Conservation (phyloP, 2,113 vertebrate species). For the Sylvicapra grimmia region DNA sequence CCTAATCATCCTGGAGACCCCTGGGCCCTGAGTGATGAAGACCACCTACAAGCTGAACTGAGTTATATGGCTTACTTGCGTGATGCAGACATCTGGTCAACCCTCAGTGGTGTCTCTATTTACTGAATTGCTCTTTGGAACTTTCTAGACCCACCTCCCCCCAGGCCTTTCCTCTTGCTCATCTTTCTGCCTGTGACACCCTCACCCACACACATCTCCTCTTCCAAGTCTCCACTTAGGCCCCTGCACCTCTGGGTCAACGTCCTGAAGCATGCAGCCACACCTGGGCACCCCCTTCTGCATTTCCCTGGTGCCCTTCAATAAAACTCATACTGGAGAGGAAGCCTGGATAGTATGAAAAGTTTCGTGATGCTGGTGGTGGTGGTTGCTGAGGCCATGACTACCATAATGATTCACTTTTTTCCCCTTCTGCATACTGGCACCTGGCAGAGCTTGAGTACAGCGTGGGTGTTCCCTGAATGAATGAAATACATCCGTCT, state of each 20-base stretch:
- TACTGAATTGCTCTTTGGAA: not conserved
- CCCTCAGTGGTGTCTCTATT: not conserved
- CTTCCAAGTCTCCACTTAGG: not conserved
- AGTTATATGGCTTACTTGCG: too few relatives aligned
- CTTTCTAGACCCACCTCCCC: not conserved
- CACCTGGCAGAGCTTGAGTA: too few relatives aligned
- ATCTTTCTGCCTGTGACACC: not conserved
- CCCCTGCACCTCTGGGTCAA: not conserved
- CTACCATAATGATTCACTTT: not conserved
- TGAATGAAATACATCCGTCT: not conserved
- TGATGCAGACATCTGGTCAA: not conserved
- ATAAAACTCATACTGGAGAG: not conserved
- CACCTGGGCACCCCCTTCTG: not conserved
- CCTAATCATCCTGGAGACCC: not conserved
- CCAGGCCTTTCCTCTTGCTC: not conserved
- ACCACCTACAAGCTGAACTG: fast-evolving
- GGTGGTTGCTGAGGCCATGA: not conserved
- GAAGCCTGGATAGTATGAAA: not conserved
- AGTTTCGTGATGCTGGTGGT: not conserved
- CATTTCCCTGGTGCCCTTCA: not conserved
- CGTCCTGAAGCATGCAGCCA: not conserved
- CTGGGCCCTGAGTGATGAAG: not conserved
- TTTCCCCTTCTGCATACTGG: not conserved
- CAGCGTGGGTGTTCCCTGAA: not conserved
- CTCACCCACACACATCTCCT: not conserved